Conservation (phyloP, 2,888 invertebrate species). For the Tryphoninae sp. region DNA sequence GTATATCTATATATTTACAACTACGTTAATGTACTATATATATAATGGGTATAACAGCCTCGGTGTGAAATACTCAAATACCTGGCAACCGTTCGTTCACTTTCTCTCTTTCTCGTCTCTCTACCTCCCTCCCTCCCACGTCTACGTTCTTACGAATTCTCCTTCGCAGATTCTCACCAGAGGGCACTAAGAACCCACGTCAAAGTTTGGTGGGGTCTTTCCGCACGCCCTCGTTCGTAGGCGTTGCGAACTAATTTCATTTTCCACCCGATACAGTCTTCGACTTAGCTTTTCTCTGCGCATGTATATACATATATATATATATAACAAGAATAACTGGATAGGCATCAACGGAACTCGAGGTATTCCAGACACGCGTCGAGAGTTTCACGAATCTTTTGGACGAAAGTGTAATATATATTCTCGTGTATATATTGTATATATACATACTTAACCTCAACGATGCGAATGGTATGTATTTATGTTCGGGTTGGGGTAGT, state of each 20-base stretch:
- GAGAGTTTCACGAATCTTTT: constrained; percentile 53
- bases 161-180: not conserved
- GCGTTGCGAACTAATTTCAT: constrained; percentile 55
- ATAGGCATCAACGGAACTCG: constrained; percentile 24
- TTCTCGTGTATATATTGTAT: not conserved
- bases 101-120: constrained; percentile 13
- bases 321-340: constrained; percentile 11
- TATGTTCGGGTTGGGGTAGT: not conserved
- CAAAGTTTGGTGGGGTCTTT: constrained; percentile 10
- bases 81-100: constrained; percentile 16
- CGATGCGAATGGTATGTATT: not conserved
- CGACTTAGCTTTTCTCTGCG: not conserved
- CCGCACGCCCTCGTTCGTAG: constrained; percentile 9
- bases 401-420: constrained; percentile 24
- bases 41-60: not conserved
- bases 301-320: not conserved
- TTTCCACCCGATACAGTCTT: constrained; percentile 56
- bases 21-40: constrained; percentile 2
- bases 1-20: constrained; percentile 4
- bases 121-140: not conserved
- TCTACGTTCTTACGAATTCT: not conserved
- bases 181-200: constrained; percentile 29
- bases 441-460: not conserved
- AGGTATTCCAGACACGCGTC: constrained; percentile 50
- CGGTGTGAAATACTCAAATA: constrained; percentile 15